These are phyloP conservation scores for Mactra quadrangularis DNA, from an alignment of 1,140 invertebrate genomes.

Conservation along the genomic window DNA sequence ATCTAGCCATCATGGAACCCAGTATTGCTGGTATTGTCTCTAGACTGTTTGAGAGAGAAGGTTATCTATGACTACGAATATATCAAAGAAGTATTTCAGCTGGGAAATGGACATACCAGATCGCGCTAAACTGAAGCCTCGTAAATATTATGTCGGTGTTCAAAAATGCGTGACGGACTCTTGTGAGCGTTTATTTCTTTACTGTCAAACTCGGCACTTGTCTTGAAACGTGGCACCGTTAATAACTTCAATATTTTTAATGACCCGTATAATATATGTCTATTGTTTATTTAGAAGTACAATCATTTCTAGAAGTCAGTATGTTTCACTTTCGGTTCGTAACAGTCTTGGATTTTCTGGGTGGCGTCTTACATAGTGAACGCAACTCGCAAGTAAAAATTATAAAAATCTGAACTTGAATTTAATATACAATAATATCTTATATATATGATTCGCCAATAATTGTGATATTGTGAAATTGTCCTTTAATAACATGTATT, in stretches of 20 bases:
- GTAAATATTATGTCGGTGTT: conserved; percentile 39
- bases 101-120: conserved; percentile 38
- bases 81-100: conserved; percentile 36
- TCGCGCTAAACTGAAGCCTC: conserved; percentile 28
- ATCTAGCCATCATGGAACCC: conserved; percentile 48
- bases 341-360: too few relatives aligned
- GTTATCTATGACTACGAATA: conserved; percentile 25
- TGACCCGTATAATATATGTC: conserved; percentile 35
- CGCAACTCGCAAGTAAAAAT: too few relatives aligned
- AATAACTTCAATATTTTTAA: neutral
- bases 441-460: too few relatives aligned
- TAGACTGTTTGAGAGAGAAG: neutral
- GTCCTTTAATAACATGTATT: too few relatives aligned
- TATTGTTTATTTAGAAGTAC: conserved; percentile 13
- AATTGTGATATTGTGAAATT: too few relatives aligned
- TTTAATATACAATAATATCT: too few relatives aligned
- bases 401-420: too few relatives aligned
- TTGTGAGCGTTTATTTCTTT: conserved; percentile 14
- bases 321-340: too few relatives aligned
- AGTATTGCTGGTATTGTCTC: neutral
- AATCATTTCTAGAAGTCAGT: too few relatives aligned
- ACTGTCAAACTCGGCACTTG: neutral
- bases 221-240: conserved; percentile 8
- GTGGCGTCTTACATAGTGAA: too few relatives aligned
- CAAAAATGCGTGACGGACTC: conserved; percentile 19